Evolutionary conservation across 2,797 vertebrate genomes (phyloP).

Genomic region (Poliocrania exsul): DNA sequence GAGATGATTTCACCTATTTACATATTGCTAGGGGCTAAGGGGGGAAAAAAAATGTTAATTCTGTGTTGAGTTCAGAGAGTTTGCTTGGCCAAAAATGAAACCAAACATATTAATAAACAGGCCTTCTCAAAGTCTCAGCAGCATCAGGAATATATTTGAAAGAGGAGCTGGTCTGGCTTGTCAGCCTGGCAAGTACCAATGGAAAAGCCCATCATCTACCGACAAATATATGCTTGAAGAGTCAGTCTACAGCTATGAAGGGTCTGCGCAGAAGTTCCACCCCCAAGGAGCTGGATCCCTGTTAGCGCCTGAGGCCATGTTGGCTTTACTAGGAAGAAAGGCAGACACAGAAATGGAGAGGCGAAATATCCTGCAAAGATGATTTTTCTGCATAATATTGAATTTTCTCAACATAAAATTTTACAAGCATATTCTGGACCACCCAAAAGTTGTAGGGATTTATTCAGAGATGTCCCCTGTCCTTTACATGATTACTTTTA

Average conservation of each 20-base stretch:
- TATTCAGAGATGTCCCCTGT: neutral
- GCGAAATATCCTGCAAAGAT: slow-evolving; percentile 2
- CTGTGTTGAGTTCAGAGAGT: slow-evolving; percentile 37
- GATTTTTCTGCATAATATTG: slow-evolving; percentile 14
- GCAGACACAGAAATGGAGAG: neutral
- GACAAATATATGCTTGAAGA: neutral
- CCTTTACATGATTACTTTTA: neutral
- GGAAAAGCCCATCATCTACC: slow-evolving; percentile 24
- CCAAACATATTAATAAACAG: slow-evolving; percentile 32
- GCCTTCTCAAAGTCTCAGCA: neutral
- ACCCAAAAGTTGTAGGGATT: slow-evolving; percentile 10
- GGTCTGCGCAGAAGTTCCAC: neutral
- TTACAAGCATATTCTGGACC: neutral
- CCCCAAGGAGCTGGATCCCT: neutral
- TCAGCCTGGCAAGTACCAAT: slow-evolving; percentile 10
- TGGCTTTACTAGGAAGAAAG: neutral
- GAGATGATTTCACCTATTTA: slow-evolving; percentile 65
- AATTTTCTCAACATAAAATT: slow-evolving; percentile 6
- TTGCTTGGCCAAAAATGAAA: slow-evolving; percentile 56
- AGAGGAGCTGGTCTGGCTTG: slow-evolving; percentile 30
- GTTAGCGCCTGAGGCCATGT: neutral
- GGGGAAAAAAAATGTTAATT: slow-evolving; percentile 6
- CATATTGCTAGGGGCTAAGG: slow-evolving; percentile 38
- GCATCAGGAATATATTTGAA: slow-evolving; percentile 36
- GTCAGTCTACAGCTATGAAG: neutral